Base-by-base conservation (phyloP, 2,113 vertebrate species). In the Semnornis frantzii region DNA sequence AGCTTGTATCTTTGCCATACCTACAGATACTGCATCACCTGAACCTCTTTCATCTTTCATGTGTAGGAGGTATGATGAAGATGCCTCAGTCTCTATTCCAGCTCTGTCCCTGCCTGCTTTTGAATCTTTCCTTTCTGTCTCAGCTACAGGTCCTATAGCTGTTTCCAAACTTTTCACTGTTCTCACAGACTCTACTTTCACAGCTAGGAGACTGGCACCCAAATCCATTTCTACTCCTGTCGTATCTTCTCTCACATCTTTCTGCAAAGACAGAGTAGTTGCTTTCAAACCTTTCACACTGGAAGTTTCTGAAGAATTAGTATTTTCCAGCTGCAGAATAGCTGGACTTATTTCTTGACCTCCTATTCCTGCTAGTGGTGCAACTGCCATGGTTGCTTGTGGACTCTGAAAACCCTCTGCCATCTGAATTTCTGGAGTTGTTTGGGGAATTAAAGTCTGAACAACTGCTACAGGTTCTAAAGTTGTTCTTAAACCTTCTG, bases 401-500 rank as follows among this genome's bases (percentile, higher is more conserved):
- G 63, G 68, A 82, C 82, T 57, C 86, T 16, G 59, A 59, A 86
- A 83, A 44, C 39, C 10, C 59, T 91, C 82, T 2, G 6, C 13
- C 50, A 75, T 4, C 2, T 64, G 90, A 15, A 79, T 57, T 48
- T 75, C 66, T 19, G 69, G 52, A 88, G 54, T 19, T 59, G 64
- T 55, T 30, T 0, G 69, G 5, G 86, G 52, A 80, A 80, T 0
- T 0, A 54, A 58, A 9, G 73, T 63, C 86, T 94, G 83, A 3
- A 24, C 30, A 83, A 21, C 12, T 0, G 6, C 48, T 44, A 48
- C 0, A 0, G 70, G 62, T 71, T 93, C 89, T 78, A 6, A 71
- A 75, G 58, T 3, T 60, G 70, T 11, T 85, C 54, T 82, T 34
- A 80, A 80, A 39, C 3, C 23, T 87, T 62, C 58, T 69, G 46